Conservation (phyloP, 53 echinoderm and acorn worm species). For the Temnopleurus reevesii region DNA sequence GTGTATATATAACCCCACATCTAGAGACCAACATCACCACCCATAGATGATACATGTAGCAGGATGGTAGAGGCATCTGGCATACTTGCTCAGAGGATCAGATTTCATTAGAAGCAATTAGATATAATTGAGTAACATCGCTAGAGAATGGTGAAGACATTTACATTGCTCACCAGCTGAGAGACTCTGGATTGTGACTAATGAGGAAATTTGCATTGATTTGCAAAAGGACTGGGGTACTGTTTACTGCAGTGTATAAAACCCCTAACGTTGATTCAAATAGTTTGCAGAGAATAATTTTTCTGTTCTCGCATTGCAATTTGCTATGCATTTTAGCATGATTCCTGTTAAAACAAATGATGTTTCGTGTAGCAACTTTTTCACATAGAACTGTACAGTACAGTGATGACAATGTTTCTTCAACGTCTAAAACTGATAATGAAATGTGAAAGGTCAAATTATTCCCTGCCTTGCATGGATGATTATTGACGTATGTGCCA, state of each 20-base stretch:
- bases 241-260: slow-evolving; percentile 6
- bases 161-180: background rate
- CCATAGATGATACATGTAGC: background rate
- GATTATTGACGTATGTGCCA: too few species aligned
- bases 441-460: too few species aligned
- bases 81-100: slow-evolving; percentile 29
- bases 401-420: too few species aligned
- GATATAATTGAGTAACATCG: slow-evolving; percentile 31
- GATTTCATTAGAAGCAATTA: slow-evolving; percentile 38
- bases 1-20: background rate
- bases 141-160: slow-evolving; percentile 24
- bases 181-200: background rate
- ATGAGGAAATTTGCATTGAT: slow-evolving; percentile 32
- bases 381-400: too few species aligned
- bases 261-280: too few species aligned
- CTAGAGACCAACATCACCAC: background rate
- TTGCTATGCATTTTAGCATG: too few species aligned
- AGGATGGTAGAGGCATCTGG: slow-evolving; percentile 17
- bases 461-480: too few species aligned
- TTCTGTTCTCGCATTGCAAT: too few species aligned
- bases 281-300: too few species aligned
- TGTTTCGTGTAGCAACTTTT: too few species aligned
- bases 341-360: too few species aligned
- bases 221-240: background rate
- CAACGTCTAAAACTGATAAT: too few species aligned